Base-by-base conservation (phyloP, 2,113 vertebrate species). In the Onychostruthus taczanowskii region DNA sequence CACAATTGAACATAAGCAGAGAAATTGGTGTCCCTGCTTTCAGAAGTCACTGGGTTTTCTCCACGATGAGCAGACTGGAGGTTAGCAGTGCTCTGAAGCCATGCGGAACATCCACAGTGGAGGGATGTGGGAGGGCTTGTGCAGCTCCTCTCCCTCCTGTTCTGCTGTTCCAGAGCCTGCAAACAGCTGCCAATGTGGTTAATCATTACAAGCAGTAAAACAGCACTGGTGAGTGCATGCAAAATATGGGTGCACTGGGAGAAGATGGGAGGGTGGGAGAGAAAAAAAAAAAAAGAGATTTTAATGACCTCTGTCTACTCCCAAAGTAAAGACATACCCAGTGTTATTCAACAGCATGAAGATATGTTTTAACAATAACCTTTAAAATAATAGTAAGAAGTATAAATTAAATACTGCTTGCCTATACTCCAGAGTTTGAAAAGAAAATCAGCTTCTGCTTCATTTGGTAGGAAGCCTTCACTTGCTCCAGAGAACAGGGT, bases 41-140 rank as follows among this genome's bases (percentile, higher is more conserved):
- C 61, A 50, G 37, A 13, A 50, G 27, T 16, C 37, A 1, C 6
- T 0, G 0, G 22, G 11, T 44, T 83, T 59, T 73, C 63, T 20
- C 64, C 30, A 5, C 0, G 3, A 11, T 22, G 41, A 75, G 6
- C 35, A 72, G 62, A 4, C 9, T 50, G 39, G 28, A 79, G 66
- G 21, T 21, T 23, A 10, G 22, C 3, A 2, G 21, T 28, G 0
- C 46, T 49, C 37, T 66, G 55, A 37, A 63, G 33, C 27, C 55
- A 11, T 4, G 35, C 64, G 26, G 66, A 74, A 20, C n/a, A 58
- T 20, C 41, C 47, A 7, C 2, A 74, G 11, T 2, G 12, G n/a
- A 43, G 18, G 80, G 52, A 35, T 4, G 7, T 27, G 39, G 46
- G 46, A 74, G 22, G 10, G 13, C 23, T 73, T 67, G 31, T 82